Evolutionary conservation across 2,113 vertebrate genomes (phyloP).

Genomic region (Eulemur rufifrons): DNA sequence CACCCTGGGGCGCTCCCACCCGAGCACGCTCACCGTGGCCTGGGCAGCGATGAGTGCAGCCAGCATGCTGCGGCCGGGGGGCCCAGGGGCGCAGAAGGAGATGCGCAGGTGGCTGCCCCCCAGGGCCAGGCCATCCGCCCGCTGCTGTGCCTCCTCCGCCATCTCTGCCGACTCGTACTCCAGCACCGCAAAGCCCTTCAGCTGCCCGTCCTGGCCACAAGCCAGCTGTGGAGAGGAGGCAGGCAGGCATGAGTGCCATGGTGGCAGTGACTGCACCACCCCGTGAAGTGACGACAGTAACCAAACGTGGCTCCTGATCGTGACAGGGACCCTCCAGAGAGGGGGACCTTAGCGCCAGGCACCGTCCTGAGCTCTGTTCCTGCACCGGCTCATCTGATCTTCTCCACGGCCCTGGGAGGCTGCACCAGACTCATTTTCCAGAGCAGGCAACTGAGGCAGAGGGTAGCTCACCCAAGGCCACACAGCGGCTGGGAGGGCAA

Average conservation of each 20-base stretch:
- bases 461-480: background rate
- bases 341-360: background rate
- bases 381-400: background rate
- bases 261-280: background rate
- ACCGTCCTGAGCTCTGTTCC: background rate
- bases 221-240: slow-evolving; percentile 85
- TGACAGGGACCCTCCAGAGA: too few relatives aligned
- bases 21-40: slow-evolving; percentile 86
- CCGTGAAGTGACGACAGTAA: background rate
- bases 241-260: background rate
- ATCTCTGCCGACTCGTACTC: slow-evolving; percentile 89
- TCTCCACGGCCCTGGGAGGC: background rate
- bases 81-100: slow-evolving; percentile 95
- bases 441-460: background rate
- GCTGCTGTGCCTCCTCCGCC: slow-evolving; percentile 88
- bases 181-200: slow-evolving; percentile 92
- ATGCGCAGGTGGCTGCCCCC: slow-evolving; percentile 88
- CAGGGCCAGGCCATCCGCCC: slow-evolving; percentile 85
- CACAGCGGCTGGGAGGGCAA: background rate
- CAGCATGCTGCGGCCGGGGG: slow-evolving; percentile 94
- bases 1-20: background rate
- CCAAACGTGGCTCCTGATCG: background rate
- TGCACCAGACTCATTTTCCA: background rate
- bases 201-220: slow-evolving; percentile 93
- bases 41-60: slow-evolving; percentile 95